A percentile compares a stretch with the other conserved stretches of the same genome.
phyloP scores from a whole-genome alignment of 92 coral and sea anemone species.

The Paramuricea clavata region DNA sequence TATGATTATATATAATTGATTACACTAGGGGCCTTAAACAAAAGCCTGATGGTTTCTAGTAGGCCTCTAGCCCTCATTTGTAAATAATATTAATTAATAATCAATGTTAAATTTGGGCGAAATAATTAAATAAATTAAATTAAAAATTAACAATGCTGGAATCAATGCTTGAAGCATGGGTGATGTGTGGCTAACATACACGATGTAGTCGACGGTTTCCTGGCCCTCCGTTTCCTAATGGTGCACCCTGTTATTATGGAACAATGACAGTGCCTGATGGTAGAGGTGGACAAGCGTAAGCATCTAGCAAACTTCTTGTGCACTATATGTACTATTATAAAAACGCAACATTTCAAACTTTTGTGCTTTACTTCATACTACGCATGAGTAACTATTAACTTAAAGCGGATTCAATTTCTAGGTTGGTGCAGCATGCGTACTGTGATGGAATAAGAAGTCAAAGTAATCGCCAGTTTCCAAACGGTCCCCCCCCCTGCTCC shows the following conservation, averaged over 20 bases:
- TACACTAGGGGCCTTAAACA: too few species aligned
- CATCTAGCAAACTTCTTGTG: too few species aligned
- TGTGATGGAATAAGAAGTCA: slow-evolving; percentile 62
- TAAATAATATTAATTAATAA: too few species aligned
- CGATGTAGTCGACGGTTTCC: slow-evolving; percentile 64
- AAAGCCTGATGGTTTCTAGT: too few species aligned
- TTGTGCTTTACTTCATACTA: not conserved
- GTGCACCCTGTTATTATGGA: slow-evolving; percentile 30
- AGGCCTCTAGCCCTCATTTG: too few species aligned
- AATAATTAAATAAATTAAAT: too few species aligned
- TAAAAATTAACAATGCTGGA: too few species aligned
- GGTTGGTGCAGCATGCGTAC: slow-evolving; percentile 68
- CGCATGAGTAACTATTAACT: too few species aligned
- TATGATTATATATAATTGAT: too few species aligned
- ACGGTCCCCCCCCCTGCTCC: slow-evolving; percentile 42
- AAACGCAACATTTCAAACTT: not conserved
- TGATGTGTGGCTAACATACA: slow-evolving; percentile 46
- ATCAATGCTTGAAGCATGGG: slow-evolving; percentile 51
- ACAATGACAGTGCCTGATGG: not conserved
- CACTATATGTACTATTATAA: not conserved
- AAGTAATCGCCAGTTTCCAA: slow-evolving; percentile 54
- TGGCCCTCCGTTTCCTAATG: slow-evolving; percentile 31
- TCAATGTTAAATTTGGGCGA: too few species aligned
- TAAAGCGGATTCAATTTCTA: not conserved
- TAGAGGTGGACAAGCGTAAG: not conserved